Evolutionary conservation across 2,888 invertebrate species (phyloP).

Genomic region (Drosophila meridionalis): DNA sequence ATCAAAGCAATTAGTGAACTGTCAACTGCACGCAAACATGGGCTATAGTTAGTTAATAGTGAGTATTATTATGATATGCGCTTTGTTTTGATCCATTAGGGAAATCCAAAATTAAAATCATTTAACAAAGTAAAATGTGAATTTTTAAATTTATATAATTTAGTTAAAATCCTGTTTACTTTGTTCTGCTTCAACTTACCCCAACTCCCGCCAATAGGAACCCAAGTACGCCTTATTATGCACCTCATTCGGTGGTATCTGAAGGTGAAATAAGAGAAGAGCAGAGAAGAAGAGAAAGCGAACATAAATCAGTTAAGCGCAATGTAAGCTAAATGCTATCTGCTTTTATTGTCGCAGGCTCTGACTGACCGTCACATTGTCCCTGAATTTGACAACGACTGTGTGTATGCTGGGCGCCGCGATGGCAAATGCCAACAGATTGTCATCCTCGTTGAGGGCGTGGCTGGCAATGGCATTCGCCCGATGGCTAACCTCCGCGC

Average conservation of each 20-base stretch:
- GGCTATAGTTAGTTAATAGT: slow-evolving; percentile 1
- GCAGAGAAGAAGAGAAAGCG: background rate
- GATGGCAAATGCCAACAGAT: slow-evolving; percentile 84
- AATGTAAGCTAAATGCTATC: background rate
- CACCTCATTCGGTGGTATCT: slow-evolving; percentile 83
- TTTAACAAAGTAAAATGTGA: background rate
- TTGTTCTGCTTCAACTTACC: slow-evolving; percentile 55
- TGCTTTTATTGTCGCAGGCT: background rate
- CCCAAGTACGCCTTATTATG: slow-evolving; percentile 84
- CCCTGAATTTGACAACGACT: slow-evolving; percentile 85
- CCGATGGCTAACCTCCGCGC: slow-evolving; percentile 82
- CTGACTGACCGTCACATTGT: slow-evolving; percentile 83
- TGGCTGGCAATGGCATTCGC: slow-evolving; percentile 84
- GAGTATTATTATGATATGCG: slow-evolving; percentile 1
- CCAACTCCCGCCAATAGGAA: slow-evolving; percentile 85
- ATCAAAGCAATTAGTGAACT: slow-evolving; percentile 47
- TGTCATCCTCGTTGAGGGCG: slow-evolving; percentile 84
- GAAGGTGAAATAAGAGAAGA: slow-evolving; percentile 10
- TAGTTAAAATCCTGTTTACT: no score
- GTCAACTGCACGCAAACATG: slow-evolving; percentile 38
- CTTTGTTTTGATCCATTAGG: background rate
- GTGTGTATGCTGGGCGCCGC: slow-evolving; percentile 85
- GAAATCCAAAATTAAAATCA: background rate
- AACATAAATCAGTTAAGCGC: slow-evolving; percentile 9
- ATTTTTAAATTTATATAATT: background rate